Evolutionary conservation across 2,888 invertebrate genomes (phyloP).

Genomic region (Bellardia pandia): DNA sequence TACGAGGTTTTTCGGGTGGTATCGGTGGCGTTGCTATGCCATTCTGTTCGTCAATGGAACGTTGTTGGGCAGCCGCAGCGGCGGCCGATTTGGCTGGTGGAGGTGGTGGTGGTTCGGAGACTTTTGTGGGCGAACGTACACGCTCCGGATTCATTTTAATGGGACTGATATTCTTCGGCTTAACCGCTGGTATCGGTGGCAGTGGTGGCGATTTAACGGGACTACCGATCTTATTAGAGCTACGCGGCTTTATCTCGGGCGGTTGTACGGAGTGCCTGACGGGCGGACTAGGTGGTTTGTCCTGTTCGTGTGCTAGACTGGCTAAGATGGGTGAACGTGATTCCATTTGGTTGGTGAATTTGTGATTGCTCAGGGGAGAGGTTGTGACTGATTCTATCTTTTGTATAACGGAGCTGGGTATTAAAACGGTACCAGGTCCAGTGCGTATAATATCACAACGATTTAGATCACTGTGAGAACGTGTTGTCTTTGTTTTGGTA

Average conservation of each 20-base stretch:
- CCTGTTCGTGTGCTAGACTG: conserved; percentile 69
- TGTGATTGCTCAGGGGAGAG: conserved; percentile 72
- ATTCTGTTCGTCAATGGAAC: conserved; percentile 79
- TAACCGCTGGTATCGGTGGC: conserved; percentile 83
- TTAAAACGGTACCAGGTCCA: conserved; percentile 85
- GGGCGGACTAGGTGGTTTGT: conserved; percentile 82
- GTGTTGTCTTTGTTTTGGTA: conserved; percentile 89
- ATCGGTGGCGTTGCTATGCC: conserved; percentile 76
- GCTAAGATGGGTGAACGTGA: conserved; percentile 75
- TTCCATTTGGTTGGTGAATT: conserved; percentile 70
- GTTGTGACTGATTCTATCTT: conserved; percentile 76
- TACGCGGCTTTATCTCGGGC: conserved; percentile 84
- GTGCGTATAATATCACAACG: conserved; percentile 84
- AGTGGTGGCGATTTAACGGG: conserved; percentile 83
- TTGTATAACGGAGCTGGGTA: conserved; percentile 83
- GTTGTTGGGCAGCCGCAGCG: conserved; percentile 80
- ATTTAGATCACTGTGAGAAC: conserved; percentile 88
- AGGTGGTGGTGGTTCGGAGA: conserved; percentile 80
- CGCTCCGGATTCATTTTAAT: conserved; percentile 82
- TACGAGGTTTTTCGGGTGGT: conserved; percentile 82
- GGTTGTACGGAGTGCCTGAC: conserved; percentile 80
- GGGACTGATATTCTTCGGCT: conserved; percentile 83
- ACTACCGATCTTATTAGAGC: conserved; percentile 82
- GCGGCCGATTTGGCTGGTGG: conserved; percentile 82
- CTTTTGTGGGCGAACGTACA: conserved; percentile 82